phyloP scores from a whole-genome alignment of 2,888 invertebrate genomes.

The Mycogona germanica region DNA sequence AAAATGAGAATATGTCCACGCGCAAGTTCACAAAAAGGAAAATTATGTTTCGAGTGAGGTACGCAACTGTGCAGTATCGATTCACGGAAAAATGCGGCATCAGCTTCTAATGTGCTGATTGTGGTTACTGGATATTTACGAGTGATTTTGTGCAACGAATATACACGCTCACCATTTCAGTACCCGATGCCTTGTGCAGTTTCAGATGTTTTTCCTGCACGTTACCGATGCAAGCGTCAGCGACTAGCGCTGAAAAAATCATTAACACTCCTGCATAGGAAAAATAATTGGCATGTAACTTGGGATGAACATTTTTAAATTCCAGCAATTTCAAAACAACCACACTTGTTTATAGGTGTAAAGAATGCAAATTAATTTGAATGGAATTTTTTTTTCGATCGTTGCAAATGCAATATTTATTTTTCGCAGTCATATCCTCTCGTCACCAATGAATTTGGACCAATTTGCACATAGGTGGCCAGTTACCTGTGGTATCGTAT shows the following conservation, averaged over 20 bases:
- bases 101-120: no score
- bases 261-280: slow-evolving; percentile 35
- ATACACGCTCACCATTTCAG: slow-evolving; percentile 56
- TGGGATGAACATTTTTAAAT: background rate
- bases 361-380: background rate
- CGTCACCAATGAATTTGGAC: no score
- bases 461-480: no score
- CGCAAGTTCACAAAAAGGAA: background rate
- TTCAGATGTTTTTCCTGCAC: slow-evolving; percentile 94
- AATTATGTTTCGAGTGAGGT: background rate
- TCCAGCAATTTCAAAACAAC: background rate
- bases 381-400: background rate
- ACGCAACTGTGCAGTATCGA: no score
- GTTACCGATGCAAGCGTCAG: slow-evolving; percentile 93
- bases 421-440: no score
- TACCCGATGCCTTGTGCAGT: slow-evolving; percentile 63
- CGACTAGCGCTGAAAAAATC: slow-evolving; percentile 66
- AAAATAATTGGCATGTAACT: slow-evolving; percentile 2
- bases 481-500: slow-evolving; percentile 44
- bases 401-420: no score
- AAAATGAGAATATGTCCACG: slow-evolving; percentile 17
- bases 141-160: background rate
- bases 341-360: background rate
- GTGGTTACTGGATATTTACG: no score
- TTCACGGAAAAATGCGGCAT: no score